These are phyloP conservation scores for Hoplostethus atlanticus DNA, from an alignment of 2,797 vertebrate genomes.

Conservation along the genomic window DNA sequence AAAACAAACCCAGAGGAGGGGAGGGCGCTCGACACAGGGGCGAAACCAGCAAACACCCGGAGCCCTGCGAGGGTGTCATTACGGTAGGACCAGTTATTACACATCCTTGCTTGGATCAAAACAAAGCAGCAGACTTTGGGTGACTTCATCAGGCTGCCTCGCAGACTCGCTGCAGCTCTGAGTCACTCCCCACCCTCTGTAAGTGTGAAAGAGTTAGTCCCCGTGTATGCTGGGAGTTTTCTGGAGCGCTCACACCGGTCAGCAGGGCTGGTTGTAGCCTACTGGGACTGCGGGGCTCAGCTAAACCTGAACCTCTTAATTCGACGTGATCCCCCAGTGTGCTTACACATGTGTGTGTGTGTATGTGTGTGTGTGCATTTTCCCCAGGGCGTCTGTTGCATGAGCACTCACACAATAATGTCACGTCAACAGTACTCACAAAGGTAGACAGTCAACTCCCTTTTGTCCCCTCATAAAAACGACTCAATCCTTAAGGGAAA, in stretches of 20 bases:
- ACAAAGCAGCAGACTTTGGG: constrained; percentile 55
- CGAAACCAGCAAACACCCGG: constrained; percentile 57
- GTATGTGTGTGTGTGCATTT: constrained; percentile 29
- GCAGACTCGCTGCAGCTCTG: constrained; percentile 52
- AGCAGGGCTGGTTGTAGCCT: constrained; percentile 51
- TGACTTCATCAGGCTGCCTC: constrained; percentile 69
- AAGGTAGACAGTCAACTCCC: constrained; percentile 41
- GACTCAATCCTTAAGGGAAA: constrained; percentile 60
- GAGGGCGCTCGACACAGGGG: constrained; percentile 18
- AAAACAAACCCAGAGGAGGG: constrained; percentile 35
- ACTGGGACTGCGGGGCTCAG: constrained; percentile 61
- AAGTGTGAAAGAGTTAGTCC: constrained; percentile 58
- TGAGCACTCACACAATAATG: constrained; percentile 56
- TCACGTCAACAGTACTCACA: constrained; percentile 55
- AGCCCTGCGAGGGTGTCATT: constrained; percentile 62
- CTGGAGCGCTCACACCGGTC: constrained; percentile 50
- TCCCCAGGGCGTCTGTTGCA: constrained; percentile 28
- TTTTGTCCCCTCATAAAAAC: constrained; percentile 58
- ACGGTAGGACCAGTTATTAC: constrained; percentile 55
- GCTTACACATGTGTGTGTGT: constrained; percentile 23
- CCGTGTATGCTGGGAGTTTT: constrained; percentile 28
- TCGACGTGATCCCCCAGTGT: constrained; percentile 59
- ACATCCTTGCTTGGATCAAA: constrained; percentile 57
- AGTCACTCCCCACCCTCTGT: constrained; percentile 51
- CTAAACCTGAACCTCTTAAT: constrained; percentile 70